Percentiles rank a stretch among this genome's conserved stretches.
Evolutionary conservation across 2,797 vertebrate species (phyloP).

Genomic region (Channa striata): DNA sequence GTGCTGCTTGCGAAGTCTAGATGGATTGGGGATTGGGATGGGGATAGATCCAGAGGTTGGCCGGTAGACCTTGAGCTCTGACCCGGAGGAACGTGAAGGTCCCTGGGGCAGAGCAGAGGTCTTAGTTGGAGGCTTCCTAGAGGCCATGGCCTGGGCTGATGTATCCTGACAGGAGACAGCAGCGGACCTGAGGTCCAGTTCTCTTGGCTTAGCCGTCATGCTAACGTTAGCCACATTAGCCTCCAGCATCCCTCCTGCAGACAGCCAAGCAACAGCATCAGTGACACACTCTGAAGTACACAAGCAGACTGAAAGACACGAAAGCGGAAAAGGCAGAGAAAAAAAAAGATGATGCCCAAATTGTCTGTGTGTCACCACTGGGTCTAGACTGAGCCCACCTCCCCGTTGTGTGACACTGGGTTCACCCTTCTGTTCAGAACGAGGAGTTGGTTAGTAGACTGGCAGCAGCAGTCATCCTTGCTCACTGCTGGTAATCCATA

Average conservation of each 20-base stretch:
- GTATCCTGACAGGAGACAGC: slow-evolving; percentile 70
- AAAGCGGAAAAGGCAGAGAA: slow-evolving; percentile 35
- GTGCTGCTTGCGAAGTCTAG: slow-evolving; percentile 92
- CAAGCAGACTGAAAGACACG: slow-evolving; percentile 43
- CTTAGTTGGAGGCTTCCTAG: slow-evolving; percentile 82
- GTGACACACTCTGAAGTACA: slow-evolving; percentile 67
- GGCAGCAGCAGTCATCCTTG: slow-evolving; percentile 46
- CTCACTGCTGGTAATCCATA: slow-evolving; percentile 77
- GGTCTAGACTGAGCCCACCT: slow-evolving; percentile 63
- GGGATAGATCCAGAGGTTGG: slow-evolving; percentile 83
- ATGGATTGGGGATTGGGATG: slow-evolving; percentile 79
- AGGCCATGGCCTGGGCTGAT: slow-evolving; percentile 82
- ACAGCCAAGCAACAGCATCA: slow-evolving; percentile 89
- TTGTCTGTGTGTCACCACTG: slow-evolving; percentile 42
- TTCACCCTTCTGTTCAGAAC: slow-evolving; percentile 62
- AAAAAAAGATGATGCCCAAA: slow-evolving; percentile 36
- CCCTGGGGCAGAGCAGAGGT: slow-evolving; percentile 82
- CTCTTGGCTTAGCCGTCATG: slow-evolving; percentile 86
- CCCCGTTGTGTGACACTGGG: slow-evolving; percentile 65
- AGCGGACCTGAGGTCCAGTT: slow-evolving; percentile 84
- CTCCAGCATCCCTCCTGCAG: slow-evolving; percentile 90
- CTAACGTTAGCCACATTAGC: slow-evolving; percentile 85
- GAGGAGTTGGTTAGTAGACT: slow-evolving; percentile 58
- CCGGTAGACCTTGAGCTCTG: slow-evolving; percentile 84
- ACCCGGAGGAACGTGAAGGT: slow-evolving; percentile 74